phyloP scores from a whole-genome alignment of 2,888 invertebrate genomes.

The Euproctis similis region DNA sequence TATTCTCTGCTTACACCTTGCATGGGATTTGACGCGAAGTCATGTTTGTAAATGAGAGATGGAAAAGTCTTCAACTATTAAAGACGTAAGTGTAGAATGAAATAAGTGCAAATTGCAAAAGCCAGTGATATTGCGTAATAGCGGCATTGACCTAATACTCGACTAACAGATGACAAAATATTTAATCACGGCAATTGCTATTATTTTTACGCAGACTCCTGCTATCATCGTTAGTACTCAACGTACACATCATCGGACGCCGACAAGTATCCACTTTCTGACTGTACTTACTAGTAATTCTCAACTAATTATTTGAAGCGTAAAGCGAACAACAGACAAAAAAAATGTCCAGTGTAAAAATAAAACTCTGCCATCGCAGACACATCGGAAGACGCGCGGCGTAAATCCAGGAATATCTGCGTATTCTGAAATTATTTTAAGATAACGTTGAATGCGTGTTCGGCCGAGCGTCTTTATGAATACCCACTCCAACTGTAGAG shows the following conservation, averaged over 20 bases:
- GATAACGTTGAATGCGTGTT: slow-evolving; percentile 23
- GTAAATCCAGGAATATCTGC: slow-evolving; percentile 30
- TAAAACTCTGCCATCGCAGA: slow-evolving; percentile 36
- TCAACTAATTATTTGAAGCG: too few relatives aligned
- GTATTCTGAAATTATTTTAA: slow-evolving; percentile 33
- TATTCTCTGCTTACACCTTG: too few relatives aligned
- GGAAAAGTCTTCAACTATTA: too few relatives aligned
- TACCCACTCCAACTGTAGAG: slow-evolving; percentile 10
- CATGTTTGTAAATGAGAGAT: too few relatives aligned
- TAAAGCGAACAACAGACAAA: slow-evolving; percentile 29
- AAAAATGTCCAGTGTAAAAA: slow-evolving; percentile 34
- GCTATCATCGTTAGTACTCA: slow-evolving; percentile 2
- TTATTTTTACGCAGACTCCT: too few relatives aligned
- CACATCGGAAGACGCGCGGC: slow-evolving; percentile 22
- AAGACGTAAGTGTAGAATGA: too few relatives aligned
- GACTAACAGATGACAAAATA: slow-evolving; percentile 7
- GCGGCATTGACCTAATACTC: slow-evolving; percentile 18
- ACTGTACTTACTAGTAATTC: slow-evolving; percentile 8
- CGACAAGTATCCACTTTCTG: slow-evolving; percentile 2
- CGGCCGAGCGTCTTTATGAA: slow-evolving; percentile 7
- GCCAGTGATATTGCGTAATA: slow-evolving; percentile 9
- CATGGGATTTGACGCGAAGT: too few relatives aligned
- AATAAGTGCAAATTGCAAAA: too few relatives aligned
- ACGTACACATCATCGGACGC: slow-evolving; percentile 8
- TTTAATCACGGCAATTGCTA: slow-evolving; percentile 8